Conservation (phyloP, 2,113 vertebrate species). For the Antidorcas marsupialis region DNA sequence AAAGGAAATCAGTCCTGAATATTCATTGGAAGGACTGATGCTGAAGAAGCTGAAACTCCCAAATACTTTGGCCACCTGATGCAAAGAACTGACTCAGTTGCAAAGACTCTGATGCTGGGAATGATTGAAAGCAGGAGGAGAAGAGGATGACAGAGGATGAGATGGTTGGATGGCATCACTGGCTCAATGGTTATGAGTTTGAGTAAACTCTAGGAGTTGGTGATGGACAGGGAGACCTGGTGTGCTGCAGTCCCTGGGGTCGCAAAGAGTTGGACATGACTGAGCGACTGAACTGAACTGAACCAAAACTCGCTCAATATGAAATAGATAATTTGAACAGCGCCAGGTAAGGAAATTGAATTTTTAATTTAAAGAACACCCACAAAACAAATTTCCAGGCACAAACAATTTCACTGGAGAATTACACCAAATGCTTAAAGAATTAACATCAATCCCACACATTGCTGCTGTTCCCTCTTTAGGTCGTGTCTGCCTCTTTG, state of each 20-base stretch:
- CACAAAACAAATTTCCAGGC: neutral
- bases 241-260: neutral
- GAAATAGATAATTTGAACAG: neutral
- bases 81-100: neutral
- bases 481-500: neutral
- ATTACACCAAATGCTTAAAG: neutral
- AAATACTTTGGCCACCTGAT: neutral
- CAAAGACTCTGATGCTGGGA: neutral
- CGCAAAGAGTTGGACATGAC: neutral
- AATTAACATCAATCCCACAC: neutral
- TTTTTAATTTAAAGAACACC: neutral
- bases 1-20: neutral
- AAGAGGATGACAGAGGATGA: neutral
- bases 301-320: neutral
- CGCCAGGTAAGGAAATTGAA: neutral
- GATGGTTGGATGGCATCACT: neutral
- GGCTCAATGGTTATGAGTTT: neutral
- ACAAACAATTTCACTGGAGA: neutral
- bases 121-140: neutral
- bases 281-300: neutral
- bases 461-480: neutral
- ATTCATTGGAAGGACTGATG: neutral
- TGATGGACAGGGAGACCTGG: neutral
- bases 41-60: neutral
- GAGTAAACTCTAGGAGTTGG: neutral